phyloP scores from a whole-genome alignment of 2,113 vertebrate genomes.

The Arenaria interpres region DNA sequence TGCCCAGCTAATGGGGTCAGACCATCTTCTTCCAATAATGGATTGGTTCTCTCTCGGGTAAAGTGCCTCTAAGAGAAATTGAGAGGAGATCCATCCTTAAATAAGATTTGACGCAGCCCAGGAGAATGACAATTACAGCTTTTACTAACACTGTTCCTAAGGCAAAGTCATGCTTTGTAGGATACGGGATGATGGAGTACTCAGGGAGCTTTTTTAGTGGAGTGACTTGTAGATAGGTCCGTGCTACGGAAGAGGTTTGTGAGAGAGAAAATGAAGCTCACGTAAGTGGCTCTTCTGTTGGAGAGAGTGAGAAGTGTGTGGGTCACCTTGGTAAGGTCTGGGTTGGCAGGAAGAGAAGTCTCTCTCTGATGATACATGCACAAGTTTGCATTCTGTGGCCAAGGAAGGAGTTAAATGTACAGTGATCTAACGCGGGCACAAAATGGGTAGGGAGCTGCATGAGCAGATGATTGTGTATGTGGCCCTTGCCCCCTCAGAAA shows the following conservation, averaged over 20 bases:
- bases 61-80: constrained; percentile 59
- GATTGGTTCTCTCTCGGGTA: constrained; percentile 41
- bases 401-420: background rate
- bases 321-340: background rate
- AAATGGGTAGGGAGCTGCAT: background rate
- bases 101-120: constrained; percentile 56
- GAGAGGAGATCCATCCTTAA: constrained; percentile 56
- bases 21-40: constrained; percentile 51
- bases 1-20: constrained; percentile 68
- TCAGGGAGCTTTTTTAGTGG: background rate
- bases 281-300: background rate
- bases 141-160: constrained; percentile 4
- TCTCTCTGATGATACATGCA: background rate
- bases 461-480: background rate
- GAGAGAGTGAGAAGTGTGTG: background rate
- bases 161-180: constrained; percentile 15
- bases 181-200: background rate
- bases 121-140: constrained; percentile 64
- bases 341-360: background rate
- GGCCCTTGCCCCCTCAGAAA: background rate
- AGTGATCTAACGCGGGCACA: background rate
- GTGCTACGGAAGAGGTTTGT: background rate
- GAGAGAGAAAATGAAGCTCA: background rate
- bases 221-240: background rate
- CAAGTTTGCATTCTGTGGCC: background rate